A percentile compares a stretch with the other conserved stretches of the same genome.
Conservation (phyloP, 1,140 invertebrate genomes). For the Anthonomus grandis region DNA sequence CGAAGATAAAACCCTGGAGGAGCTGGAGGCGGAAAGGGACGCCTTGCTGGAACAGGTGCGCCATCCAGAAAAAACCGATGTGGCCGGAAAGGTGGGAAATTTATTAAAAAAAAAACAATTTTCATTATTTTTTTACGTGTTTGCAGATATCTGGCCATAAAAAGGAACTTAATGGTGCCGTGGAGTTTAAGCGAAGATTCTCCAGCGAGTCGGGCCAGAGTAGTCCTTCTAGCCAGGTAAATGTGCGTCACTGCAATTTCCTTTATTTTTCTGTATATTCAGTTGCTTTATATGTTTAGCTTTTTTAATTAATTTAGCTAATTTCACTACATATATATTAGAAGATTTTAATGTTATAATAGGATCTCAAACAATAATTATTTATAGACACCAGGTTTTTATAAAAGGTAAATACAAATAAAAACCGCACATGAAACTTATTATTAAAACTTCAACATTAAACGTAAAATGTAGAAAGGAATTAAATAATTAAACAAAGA, state of each 20-base stretch:
- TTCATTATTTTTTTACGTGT: neutral
- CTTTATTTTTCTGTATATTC: neutral
- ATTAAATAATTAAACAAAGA: too few species aligned
- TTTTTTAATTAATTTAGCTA: neutral
- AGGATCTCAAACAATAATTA: too few species aligned
- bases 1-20: slow-evolving; percentile 33
- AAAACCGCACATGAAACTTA: too few species aligned
- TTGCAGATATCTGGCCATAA: neutral
- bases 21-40: slow-evolving; percentile 37
- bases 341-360: too few species aligned
- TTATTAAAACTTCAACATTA: too few species aligned
- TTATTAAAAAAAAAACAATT: neutral
- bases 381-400: too few species aligned
- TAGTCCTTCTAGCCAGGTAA: slow-evolving; percentile 49
- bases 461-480: too few species aligned
- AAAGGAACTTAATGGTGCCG: slow-evolving; percentile 31
- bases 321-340: neutral
- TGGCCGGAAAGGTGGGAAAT: neutral
- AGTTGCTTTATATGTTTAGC: neutral
- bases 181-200: slow-evolving; percentile 29
- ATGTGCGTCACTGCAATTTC: neutral
- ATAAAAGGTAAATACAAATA: too few species aligned
- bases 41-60: slow-evolving; percentile 32
- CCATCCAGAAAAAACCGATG: too few species aligned
- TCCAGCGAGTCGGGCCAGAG: slow-evolving; percentile 48